Base-by-base conservation (phyloP, 2,888 invertebrate genomes). In the Tinea trinotella region DNA sequence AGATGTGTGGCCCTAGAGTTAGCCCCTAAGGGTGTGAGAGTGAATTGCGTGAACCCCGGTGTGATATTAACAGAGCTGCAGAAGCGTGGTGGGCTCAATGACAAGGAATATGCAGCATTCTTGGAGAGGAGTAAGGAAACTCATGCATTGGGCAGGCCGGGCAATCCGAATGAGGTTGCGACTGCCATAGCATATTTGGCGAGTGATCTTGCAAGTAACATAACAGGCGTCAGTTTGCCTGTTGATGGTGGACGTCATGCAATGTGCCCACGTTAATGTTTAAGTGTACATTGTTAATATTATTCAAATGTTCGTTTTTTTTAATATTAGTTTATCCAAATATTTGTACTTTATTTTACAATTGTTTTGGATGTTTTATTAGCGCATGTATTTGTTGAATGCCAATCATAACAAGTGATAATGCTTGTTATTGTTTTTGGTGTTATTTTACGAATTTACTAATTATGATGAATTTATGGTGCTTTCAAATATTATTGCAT, bases 201-300 rank as follows among this genome's bases (percentile, higher is more conserved):
- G 0, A 95, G 96, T 58, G 92, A 94, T 54, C 87, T 92, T 58
- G 92, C 96, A 1, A 94, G 93, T 61, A 98, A 95, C 68, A 95
- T 95, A 3, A 99, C 99, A 6, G 98, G 97, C 2, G 93, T 90
- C 3, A 92, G 91, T 56, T 62, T 99, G 18, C 93, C 97, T 0
- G 94, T 98, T 0, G 99, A 99, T 76, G 99, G 99, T 17, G 99
- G 99, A 0, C 88, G 97, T 49, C 95, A 97, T 75, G 94, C 93
- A 4, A 94, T 97, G 93, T 97, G 97, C 65, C 97, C 97, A 7
- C 90, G 97, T 65, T 96, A 90, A 89, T 59, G n/a, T 17, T 15
- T 35, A 7, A 30, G 30, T 30, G 30, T 30, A 30, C 2, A n/a
- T n/a, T n/a, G n/a, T n/a, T n/a, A n/a, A n/a, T n/a, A n/a, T 30